phyloP scores from a whole-genome alignment of 2,888 invertebrate genomes.

The Synanthedon andrenaeformis region DNA sequence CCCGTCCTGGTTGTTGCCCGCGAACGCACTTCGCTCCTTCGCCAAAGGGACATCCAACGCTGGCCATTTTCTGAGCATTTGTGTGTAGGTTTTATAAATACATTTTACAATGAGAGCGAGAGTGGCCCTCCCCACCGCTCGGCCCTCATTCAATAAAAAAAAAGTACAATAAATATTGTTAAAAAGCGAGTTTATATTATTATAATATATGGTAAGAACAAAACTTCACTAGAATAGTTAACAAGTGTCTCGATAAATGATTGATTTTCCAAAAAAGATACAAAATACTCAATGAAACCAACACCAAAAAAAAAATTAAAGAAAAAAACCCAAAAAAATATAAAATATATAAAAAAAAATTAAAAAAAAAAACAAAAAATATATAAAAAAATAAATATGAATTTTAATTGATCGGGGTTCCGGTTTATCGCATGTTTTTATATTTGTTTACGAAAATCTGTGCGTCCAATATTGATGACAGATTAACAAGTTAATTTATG shows the following conservation, averaged over 20 bases:
- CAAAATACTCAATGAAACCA: conserved; percentile 27
- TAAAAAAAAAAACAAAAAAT: conserved; percentile 26
- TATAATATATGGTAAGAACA: conserved; percentile 16
- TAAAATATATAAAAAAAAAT: conserved; percentile 29
- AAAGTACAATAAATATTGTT: conserved; percentile 66
- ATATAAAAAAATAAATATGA: conserved; percentile 28
- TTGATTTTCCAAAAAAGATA: conserved; percentile 46
- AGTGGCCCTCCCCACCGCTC: conserved; percentile 16
- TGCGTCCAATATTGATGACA: too few relatives aligned
- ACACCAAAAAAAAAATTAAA: conserved; percentile 28
- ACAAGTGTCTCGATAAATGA: conserved; percentile 52
- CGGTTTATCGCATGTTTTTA: conserved; percentile 26
- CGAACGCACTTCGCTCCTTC: not conserved
- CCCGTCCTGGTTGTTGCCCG: not conserved
- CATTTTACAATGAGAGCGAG: conserved; percentile 49
- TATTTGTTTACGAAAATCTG: conserved; percentile 1
- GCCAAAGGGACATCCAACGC: conserved; percentile 13
- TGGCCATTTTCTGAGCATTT: conserved; percentile 40
- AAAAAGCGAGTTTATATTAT: conserved; percentile 35
- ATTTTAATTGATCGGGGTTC: conserved; percentile 31
- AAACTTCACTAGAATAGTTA: conserved; percentile 49
- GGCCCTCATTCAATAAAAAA: conserved; percentile 49
- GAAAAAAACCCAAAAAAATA: conserved; percentile 29
- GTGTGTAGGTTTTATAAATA: conserved; percentile 59
- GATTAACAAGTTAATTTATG: too few relatives aligned